Conservation (phyloP, 2,888 invertebrate genomes). For the Aphidius colemani region DNA sequence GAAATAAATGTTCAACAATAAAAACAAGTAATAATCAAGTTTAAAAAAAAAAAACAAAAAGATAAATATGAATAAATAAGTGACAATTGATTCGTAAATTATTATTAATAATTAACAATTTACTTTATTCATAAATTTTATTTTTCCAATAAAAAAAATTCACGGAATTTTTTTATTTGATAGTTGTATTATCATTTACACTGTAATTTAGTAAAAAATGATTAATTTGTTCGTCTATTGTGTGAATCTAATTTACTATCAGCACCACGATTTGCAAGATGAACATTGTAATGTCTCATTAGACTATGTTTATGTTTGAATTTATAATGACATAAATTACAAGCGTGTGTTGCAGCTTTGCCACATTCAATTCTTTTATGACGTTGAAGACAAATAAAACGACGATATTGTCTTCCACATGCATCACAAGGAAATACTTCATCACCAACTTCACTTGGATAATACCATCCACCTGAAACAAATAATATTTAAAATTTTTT, state of each 20-base stretch:
- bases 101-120: background rate
- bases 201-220: no score
- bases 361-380: slow-evolving; percentile 62
- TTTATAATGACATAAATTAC: slow-evolving; percentile 55
- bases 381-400: slow-evolving; percentile 56
- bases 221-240: no score
- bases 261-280: slow-evolving; percentile 30
- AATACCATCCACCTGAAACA: slow-evolving; percentile 48
- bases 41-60: slow-evolving; percentile 1
- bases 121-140: slow-evolving; percentile 1
- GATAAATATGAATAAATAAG: background rate
- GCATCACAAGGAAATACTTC: slow-evolving; percentile 49
- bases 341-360: slow-evolving; percentile 61
- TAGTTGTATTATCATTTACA: no score
- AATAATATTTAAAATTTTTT: slow-evolving; percentile 32
- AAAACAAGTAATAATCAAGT: background rate
- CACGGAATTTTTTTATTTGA: background rate
- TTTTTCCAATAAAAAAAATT: background rate
- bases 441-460: slow-evolving; percentile 28
- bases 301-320: slow-evolving; percentile 57
- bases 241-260: slow-evolving; percentile 18
- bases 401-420: slow-evolving; percentile 50
- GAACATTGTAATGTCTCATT: slow-evolving; percentile 45
- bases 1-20: slow-evolving; percentile 19
- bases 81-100: background rate